phyloP scores from a whole-genome alignment of 2,888 invertebrate genomes.

The Agelastica alni region DNA sequence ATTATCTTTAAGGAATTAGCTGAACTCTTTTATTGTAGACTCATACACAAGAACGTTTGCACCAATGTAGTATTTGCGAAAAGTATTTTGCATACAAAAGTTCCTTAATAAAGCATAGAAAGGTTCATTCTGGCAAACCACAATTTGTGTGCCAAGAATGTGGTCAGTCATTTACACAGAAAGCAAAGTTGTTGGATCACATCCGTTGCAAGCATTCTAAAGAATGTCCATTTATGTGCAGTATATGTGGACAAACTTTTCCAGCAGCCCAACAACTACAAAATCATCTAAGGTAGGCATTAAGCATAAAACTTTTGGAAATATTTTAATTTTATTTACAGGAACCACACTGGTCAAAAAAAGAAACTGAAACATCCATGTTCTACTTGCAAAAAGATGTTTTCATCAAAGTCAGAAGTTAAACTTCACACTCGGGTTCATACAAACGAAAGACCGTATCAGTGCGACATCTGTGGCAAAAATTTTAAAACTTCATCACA shows the following conservation, averaged over 20 bases:
- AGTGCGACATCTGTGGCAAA: slow-evolving; percentile 44
- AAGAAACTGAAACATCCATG: slow-evolving; percentile 39
- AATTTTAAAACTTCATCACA: slow-evolving; percentile 50
- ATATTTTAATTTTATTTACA: slow-evolving; percentile 13
- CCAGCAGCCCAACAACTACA: slow-evolving; percentile 43
- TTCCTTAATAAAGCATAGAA: slow-evolving; percentile 43
- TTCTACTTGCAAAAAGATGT: slow-evolving; percentile 38
- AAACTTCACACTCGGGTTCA: slow-evolving; percentile 41
- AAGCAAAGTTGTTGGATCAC: slow-evolving; percentile 41
- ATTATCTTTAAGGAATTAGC: background rate
- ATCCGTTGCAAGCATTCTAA: slow-evolving; percentile 43
- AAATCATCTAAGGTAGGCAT: slow-evolving; percentile 32
- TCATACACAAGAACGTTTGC: slow-evolving; percentile 43
- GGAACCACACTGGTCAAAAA: slow-evolving; percentile 46
- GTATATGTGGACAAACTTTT: slow-evolving; percentile 42
- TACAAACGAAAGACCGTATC: slow-evolving; percentile 44
- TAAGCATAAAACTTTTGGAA: background rate
- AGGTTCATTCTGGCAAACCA: slow-evolving; percentile 40
- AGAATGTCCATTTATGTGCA: slow-evolving; percentile 47
- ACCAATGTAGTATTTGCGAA: slow-evolving; percentile 41
- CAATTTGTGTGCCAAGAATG: slow-evolving; percentile 42
- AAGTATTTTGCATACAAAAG: slow-evolving; percentile 43
- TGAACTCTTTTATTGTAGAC: slow-evolving; percentile 32
- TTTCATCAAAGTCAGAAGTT: slow-evolving; percentile 38
- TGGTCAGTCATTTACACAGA: slow-evolving; percentile 42